phyloP scores from a whole-genome alignment of 35 echinoderm and acorn worm species.

The Nesometra sesokonis region DNA sequence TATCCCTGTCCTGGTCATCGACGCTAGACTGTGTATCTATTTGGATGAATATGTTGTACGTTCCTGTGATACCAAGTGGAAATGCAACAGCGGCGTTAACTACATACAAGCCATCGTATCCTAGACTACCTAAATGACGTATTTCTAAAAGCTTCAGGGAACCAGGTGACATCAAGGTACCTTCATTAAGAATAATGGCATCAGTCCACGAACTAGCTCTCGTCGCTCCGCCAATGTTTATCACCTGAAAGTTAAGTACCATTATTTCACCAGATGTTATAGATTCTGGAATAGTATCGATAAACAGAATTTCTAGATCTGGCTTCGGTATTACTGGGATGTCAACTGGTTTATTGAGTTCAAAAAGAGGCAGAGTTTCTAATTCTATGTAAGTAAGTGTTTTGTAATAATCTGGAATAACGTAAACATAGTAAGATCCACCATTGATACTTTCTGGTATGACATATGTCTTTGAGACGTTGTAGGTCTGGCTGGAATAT shows the following conservation, averaged over 20 bases:
- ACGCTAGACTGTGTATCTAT: conserved; percentile 7
- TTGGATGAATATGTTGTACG: background rate
- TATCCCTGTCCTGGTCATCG: conserved; percentile 1
- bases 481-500: background rate
- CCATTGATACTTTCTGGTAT: background rate
- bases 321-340: background rate
- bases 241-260: conserved; percentile 3
- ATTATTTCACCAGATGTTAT: conserved; percentile 10
- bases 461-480: background rate
- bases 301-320: background rate
- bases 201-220: conserved; percentile 26
- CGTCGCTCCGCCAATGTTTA: conserved; percentile 20
- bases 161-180: background rate
- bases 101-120: background rate
- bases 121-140: background rate
- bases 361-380: background rate
- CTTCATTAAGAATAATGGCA: conserved; percentile 13
- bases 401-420: background rate
- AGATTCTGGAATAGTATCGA: background rate
- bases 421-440: background rate
- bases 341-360: background rate
- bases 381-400: background rate
- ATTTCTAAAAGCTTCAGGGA: background rate
- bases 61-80: conserved; percentile 7
- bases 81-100: background rate